phyloP scores from a whole-genome alignment of 2,797 vertebrate genomes.

The Anolis apletophallus region DNA sequence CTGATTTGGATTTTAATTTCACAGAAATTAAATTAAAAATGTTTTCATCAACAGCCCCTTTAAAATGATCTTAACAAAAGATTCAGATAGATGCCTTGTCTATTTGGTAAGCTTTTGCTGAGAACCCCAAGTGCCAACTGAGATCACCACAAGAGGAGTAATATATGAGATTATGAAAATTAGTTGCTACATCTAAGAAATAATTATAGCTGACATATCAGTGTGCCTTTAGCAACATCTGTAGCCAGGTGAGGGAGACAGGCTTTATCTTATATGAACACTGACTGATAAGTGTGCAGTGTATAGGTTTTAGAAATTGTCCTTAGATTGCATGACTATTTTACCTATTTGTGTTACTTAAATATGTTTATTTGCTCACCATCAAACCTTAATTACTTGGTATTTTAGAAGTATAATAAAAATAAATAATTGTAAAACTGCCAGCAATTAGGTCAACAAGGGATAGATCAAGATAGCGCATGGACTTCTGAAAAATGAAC shows the following conservation, averaged over 20 bases:
- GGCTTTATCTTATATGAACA: neutral
- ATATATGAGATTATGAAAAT: neutral
- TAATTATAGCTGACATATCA: neutral
- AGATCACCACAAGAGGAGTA: neutral
- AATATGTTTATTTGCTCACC: neutral
- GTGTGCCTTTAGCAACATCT: neutral
- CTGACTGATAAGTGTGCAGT: neutral
- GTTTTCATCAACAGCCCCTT: neutral
- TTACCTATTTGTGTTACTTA: neutral
- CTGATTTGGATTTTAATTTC: constrained; percentile 22
- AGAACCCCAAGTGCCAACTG: neutral
- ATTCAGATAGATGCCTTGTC: fast-evolving
- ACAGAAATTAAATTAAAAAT: constrained; percentile 29
- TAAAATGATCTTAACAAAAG: neutral
- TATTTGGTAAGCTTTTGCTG: neutral
- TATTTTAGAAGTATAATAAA: neutral
- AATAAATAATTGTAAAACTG: neutral
- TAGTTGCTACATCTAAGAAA: neutral
- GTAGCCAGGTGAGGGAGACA: neutral
- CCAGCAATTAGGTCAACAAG: neutral
- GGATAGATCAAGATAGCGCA: neutral
- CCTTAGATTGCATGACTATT: neutral
- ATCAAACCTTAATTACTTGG: neutral
- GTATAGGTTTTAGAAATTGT: neutral
- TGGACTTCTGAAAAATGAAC: neutral